Base-by-base conservation (phyloP, 2,888 invertebrate genomes). In the Drosophila algonquin region DNA sequence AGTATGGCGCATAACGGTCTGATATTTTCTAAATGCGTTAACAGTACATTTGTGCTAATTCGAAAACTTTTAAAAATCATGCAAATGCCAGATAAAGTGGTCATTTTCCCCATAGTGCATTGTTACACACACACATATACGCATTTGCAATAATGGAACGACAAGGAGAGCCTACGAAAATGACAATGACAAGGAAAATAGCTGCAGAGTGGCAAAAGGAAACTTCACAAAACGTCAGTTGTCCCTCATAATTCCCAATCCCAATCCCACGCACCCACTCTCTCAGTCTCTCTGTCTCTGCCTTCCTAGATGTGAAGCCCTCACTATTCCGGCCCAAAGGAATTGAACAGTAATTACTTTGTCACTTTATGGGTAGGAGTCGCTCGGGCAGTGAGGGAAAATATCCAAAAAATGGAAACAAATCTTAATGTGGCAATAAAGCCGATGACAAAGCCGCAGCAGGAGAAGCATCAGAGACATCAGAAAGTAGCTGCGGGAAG, bases 161-260 rank as follows among this genome's bases (percentile, higher is more conserved):
- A 76, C 77, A 77, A 77, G 70, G 73, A 79, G 71, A 73, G 77
- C 64, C 73, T 64, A 78, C 73, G 51, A 63, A 47, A 50, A 60
- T 60, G 81, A 82, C 85, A 81, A 85, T 80, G 82, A 78, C 85
- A 76, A 80, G 71, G 74, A 74, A 82, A 85, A 81, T 80, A 81
- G 76, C 70, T 72, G 63, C 48, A 21, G 16, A 73, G 63, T 54
- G 73, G 73, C 70, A 55, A 64, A 63, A 67, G 59, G 72, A 47
- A 75, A 69, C 76, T 83, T 77, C 44, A 52, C 59, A 59, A 61
- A 14, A 52, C 62, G 52, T 35, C 62, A 58, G 53, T 64, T 52
- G 58, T 67, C 55, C 54, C 55, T 52, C 58, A 68, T 59, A 51
- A 55, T 74, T 64, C 62, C 32, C 44, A 40, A n/a, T n/a, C n/a